Percentiles rank a stretch among this genome's conserved stretches.
These are phyloP conservation scores for Metridium senile DNA, from an alignment of 92 coral and sea anemone species.

Conservation along the genomic window DNA sequence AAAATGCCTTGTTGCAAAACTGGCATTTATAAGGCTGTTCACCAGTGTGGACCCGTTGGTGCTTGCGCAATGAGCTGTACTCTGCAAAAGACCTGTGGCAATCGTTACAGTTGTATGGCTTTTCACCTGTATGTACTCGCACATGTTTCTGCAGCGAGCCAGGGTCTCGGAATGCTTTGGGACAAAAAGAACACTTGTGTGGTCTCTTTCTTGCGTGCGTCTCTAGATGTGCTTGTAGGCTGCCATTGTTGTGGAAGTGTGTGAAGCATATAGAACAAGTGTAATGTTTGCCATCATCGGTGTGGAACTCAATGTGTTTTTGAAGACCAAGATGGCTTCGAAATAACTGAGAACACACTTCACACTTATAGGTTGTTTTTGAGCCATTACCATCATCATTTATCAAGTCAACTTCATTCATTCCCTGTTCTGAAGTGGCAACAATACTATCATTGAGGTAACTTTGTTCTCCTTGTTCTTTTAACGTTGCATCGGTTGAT, in stretches of 20 bases:
- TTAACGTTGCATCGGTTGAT: not conserved
- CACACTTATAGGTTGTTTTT: slow-evolving; percentile 77
- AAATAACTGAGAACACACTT: slow-evolving; percentile 91
- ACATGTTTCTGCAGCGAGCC: slow-evolving; percentile 98
- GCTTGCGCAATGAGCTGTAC: slow-evolving; percentile 95
- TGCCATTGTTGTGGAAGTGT: slow-evolving; percentile 57
- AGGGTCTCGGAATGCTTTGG: slow-evolving; percentile 97
- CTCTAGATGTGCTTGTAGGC: slow-evolving; percentile 80
- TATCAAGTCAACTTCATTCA: not conserved
- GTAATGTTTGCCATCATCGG: slow-evolving; percentile 84
- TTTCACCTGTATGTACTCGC: slow-evolving; percentile 96
- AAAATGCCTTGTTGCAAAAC: slow-evolving; percentile 87
- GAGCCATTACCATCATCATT: not conserved
- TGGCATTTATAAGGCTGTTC: slow-evolving; percentile 95
- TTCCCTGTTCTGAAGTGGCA: slow-evolving; percentile 6
- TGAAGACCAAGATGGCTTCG: slow-evolving; percentile 94
- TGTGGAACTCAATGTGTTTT: slow-evolving; percentile 94
- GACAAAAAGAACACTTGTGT: slow-evolving; percentile 89
- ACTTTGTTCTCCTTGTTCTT: not conserved
- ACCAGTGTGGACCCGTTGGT: slow-evolving; percentile 94
- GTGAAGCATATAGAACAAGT: slow-evolving; percentile 87
- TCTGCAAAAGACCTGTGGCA: slow-evolving; percentile 87
- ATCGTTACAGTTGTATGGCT: slow-evolving; percentile 84
- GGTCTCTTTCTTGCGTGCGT: slow-evolving; percentile 88
- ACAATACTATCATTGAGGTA: not conserved